Percentiles rank a stretch among this genome's conserved stretches.
Evolutionary conservation across 1,140 invertebrate species (phyloP).

Genomic region (Sycobia sp.): DNA sequence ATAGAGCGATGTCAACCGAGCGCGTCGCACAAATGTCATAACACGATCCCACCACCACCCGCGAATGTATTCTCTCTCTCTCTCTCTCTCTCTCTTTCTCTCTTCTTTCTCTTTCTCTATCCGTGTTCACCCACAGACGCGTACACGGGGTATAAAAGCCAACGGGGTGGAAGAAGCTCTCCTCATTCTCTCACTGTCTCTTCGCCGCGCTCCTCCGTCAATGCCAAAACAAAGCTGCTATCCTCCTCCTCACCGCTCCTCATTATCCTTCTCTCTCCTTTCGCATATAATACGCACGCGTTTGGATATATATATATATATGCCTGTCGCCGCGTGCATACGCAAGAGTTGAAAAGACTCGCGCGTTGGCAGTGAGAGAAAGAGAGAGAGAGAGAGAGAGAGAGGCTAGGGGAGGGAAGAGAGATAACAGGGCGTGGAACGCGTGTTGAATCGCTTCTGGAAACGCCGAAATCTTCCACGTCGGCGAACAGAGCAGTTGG

Average conservation of each 20-base stretch:
- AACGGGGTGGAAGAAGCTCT: conserved; percentile 9
- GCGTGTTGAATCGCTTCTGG: not conserved
- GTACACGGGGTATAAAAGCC: conserved; percentile 11
- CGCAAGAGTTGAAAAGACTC: too few species aligned
- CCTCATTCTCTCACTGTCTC: too few species aligned
- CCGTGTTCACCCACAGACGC: not conserved
- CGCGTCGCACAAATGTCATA: not conserved
- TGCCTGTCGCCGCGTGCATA: too few species aligned
- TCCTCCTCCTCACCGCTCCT: not conserved
- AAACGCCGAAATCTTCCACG: conserved; percentile 25
- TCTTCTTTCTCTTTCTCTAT: too few species aligned
- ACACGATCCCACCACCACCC: not conserved
- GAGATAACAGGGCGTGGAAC: too few species aligned
- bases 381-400: not conserved
- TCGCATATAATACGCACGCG: not conserved
- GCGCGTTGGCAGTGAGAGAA: too few species aligned
- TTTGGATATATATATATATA: too few species aligned
- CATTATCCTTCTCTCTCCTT: too few species aligned
- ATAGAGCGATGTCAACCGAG: too few species aligned
- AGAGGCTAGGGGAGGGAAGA: too few species aligned
- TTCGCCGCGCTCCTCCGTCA: not conserved
- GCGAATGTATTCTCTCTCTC: too few species aligned
- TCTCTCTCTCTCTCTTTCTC: too few species aligned
- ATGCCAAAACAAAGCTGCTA: conserved; percentile 22
- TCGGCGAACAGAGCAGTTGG: conserved; percentile 10